Evolutionary conservation across 2,797 vertebrate species (phyloP).

Genomic region (Chelonia mydas): DNA sequence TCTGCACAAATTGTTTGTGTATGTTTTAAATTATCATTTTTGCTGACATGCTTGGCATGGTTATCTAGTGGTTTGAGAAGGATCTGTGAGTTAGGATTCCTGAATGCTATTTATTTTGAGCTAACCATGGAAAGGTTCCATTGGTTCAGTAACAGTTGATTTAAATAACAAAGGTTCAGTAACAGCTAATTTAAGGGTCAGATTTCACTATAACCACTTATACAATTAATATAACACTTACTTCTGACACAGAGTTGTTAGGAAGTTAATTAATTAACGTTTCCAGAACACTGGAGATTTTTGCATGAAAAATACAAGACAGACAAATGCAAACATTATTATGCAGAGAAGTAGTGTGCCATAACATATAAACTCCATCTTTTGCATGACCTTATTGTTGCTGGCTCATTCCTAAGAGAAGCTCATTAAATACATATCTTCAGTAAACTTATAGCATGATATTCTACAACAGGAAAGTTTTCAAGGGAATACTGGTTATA

Average conservation of each 20-base stretch:
- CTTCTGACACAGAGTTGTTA: fast-evolving
- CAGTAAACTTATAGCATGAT: not conserved
- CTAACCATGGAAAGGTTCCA: not conserved
- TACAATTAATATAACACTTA: not conserved
- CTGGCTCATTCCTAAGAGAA: not conserved
- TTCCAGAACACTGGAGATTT: not conserved
- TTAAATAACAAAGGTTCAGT: not conserved
- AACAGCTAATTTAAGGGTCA: not conserved
- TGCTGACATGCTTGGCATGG: not conserved
- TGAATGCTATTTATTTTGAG: not conserved
- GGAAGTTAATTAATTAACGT: not conserved
- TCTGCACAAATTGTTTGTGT: not conserved
- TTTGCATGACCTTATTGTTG: not conserved
- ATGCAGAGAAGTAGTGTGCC: not conserved
- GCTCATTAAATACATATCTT: not conserved
- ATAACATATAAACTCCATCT: not conserved
- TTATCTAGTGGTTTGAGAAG: not conserved
- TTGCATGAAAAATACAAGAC: not conserved
- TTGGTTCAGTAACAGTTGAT: too few relatives aligned
- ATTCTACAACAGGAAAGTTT: not conserved
- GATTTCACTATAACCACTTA: not conserved
- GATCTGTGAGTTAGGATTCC: not conserved
- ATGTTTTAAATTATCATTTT: not conserved
- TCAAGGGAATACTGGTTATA: not conserved
- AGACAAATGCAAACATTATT: not conserved